Evolutionary conservation across 2,888 invertebrate species (phyloP).

Genomic region (Odontomyia ornata): DNA sequence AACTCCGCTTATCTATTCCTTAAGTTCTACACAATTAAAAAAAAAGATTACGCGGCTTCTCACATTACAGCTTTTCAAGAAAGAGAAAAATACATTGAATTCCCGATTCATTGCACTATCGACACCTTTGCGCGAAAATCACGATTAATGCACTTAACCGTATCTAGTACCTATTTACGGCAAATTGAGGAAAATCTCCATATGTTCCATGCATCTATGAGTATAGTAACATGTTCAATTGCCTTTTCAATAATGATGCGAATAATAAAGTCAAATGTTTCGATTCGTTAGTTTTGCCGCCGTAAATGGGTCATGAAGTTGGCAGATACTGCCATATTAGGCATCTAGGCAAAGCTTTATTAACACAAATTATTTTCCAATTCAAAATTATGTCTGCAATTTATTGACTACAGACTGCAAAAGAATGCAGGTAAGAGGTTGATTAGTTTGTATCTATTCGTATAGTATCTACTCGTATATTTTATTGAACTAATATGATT

Average conservation of each 20-base stretch:
- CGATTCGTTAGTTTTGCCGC: constrained; percentile 15
- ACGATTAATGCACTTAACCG: not conserved
- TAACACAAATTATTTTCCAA: too few species aligned
- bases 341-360: constrained; percentile 2
- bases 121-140: not conserved
- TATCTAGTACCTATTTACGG: constrained; percentile 1
- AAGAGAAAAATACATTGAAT: too few species aligned
- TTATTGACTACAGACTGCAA: not conserved
- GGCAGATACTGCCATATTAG: constrained; percentile 2
- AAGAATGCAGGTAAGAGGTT: not conserved
- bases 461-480: not conserved
- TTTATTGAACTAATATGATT: not conserved
- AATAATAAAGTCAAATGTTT: not conserved
- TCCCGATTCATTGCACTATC: too few species aligned
- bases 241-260: not conserved
- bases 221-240: not conserved
- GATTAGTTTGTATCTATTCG: not conserved
- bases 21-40: too few species aligned
- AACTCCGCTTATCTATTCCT: too few species aligned
- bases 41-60: too few species aligned
- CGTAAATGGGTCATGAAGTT: constrained; percentile 22
- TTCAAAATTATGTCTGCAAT: not conserved
- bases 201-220: not conserved
- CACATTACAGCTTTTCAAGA: too few species aligned
- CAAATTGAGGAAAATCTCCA: constrained; percentile 3